phyloP scores from a whole-genome alignment of 2,113 vertebrate species.

The Clarias batrachus region DNA sequence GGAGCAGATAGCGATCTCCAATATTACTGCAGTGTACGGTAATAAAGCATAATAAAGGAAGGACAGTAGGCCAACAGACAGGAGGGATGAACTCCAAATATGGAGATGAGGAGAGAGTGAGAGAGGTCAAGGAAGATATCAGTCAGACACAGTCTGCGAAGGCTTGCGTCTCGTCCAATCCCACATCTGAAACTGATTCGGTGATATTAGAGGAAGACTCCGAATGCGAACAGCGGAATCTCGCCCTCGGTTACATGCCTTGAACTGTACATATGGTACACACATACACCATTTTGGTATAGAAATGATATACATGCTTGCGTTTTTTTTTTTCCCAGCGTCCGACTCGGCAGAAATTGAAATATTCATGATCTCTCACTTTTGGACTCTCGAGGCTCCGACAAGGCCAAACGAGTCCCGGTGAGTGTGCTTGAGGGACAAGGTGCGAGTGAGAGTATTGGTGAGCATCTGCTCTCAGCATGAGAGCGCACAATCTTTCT shows the following conservation, averaged over 20 bases:
- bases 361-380: slow-evolving; percentile 47
- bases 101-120: slow-evolving; percentile 10
- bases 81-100: slow-evolving; percentile 33
- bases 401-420: slow-evolving; percentile 3
- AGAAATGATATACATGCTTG: slow-evolving; percentile 14
- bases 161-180: slow-evolving; percentile 33
- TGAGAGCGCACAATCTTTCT: not conserved
- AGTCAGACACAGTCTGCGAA: slow-evolving; percentile 35
- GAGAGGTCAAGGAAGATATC: slow-evolving; percentile 50
- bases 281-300: not conserved
- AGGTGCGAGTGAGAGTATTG: slow-evolving; percentile 1
- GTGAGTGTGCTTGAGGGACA: not conserved
- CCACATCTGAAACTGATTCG: slow-evolving; percentile 48
- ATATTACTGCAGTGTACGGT: not conserved
- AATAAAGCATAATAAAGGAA: slow-evolving; percentile 24
- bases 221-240: slow-evolving; percentile 28
- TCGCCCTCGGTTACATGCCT: slow-evolving; percentile 38
- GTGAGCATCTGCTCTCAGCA: not conserved
- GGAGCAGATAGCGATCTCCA: slow-evolving; percentile 24
- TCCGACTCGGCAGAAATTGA: slow-evolving; percentile 19
- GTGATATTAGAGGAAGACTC: slow-evolving; percentile 30
- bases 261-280: slow-evolving; percentile 28
- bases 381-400: not conserved
- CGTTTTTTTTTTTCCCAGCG: not conserved
- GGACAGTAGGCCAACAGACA: slow-evolving; percentile 8